Percentiles rank a stretch among this genome's conserved stretches.
These are phyloP conservation scores for Morpho deidamia DNA, from an alignment of 2,888 invertebrate species.

Conservation along the genomic window DNA sequence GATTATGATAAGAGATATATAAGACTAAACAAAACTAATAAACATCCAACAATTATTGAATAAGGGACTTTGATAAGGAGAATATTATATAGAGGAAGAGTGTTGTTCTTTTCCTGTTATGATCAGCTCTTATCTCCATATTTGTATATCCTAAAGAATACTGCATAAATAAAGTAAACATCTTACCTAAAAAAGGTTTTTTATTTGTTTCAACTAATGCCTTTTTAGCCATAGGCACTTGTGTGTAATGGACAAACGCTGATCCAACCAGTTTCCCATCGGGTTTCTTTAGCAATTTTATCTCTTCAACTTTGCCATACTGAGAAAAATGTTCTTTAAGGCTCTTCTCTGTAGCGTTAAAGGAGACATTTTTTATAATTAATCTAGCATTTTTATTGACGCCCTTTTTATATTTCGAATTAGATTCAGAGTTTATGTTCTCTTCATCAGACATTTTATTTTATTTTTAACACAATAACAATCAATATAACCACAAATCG, in stretches of 20 bases:
- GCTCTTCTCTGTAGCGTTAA: slow-evolving; percentile 86
- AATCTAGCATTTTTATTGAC: slow-evolving; percentile 79
- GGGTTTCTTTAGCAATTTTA: slow-evolving; percentile 85
- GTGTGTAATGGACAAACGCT: slow-evolving; percentile 92
- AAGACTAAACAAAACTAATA: no score
- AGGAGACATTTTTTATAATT: slow-evolving; percentile 84
- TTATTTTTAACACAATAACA: neutral
- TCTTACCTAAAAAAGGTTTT: slow-evolving; percentile 81
- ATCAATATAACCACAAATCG: neutral
- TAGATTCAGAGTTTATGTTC: slow-evolving; percentile 33
- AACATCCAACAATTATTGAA: no score
- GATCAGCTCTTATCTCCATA: no score
- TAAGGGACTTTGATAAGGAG: no score
- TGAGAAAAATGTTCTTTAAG: slow-evolving; percentile 84
- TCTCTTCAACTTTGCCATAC: slow-evolving; percentile 87
- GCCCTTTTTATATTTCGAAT: slow-evolving; percentile 34
- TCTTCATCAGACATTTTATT: slow-evolving; percentile 25
- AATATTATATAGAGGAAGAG: no score
- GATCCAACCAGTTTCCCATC: slow-evolving; percentile 92
- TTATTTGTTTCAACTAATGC: slow-evolving; percentile 86
- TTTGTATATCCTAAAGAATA: no score
- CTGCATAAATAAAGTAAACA: neutral
- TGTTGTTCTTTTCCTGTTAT: no score
- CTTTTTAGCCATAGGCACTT: slow-evolving; percentile 89
- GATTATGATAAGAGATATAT: no score